These are phyloP conservation scores for Microplitis deprimator DNA, from an alignment of 2,888 invertebrate genomes.

Conservation along the genomic window DNA sequence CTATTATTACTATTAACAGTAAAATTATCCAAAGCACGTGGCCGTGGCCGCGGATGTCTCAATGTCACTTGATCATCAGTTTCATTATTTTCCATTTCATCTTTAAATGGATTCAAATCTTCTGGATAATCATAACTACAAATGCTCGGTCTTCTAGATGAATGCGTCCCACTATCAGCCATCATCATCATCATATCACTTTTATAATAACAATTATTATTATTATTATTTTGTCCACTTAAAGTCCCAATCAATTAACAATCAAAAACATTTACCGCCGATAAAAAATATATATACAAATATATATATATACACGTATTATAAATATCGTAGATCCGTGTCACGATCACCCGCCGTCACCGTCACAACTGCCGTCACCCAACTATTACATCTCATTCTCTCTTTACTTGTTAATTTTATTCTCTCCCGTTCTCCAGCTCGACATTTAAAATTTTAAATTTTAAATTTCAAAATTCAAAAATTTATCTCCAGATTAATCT, in stretches of 20 bases:
- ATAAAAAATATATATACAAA: no score
- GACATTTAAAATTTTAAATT: no score
- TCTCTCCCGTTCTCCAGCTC: constrained; percentile 4
- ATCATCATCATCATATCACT: constrained; percentile 37
- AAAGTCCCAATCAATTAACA: no score
- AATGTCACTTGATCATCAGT: constrained; percentile 43
- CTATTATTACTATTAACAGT: background rate
- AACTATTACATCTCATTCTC: constrained; percentile 47
- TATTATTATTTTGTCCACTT: background rate
- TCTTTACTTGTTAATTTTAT: constrained; percentile 31
- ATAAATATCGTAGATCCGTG: constrained; percentile 38
- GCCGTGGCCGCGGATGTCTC: constrained; percentile 39
- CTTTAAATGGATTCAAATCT: constrained; percentile 83
- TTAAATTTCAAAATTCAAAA: background rate
- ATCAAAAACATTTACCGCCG: no score
- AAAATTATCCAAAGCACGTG: no score
- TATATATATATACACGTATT: no score
- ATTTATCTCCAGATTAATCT: background rate
- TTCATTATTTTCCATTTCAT: constrained; percentile 76
- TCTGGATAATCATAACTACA: constrained; percentile 83
- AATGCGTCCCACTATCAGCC: constrained; percentile 10
- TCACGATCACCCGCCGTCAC: constrained; percentile 48
- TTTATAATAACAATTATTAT: constrained; percentile 31
- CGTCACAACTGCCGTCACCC: background rate
- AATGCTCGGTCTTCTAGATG: constrained; percentile 71